These are phyloP conservation scores for Hystrix brachyura DNA, from an alignment of 2,113 vertebrate species.

Conservation along the genomic window DNA sequence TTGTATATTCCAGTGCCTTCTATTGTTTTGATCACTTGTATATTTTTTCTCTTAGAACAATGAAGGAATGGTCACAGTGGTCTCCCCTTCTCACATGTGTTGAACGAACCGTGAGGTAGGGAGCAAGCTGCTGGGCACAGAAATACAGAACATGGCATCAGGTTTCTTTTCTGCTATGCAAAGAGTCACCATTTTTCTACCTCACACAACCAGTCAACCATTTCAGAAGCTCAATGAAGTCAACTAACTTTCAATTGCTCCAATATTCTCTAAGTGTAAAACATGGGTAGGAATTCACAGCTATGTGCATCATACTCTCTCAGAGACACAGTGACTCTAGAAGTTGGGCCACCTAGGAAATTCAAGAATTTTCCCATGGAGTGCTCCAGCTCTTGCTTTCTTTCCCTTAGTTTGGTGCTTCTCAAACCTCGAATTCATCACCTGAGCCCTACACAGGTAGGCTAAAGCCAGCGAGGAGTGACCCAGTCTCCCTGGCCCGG, in stretches of 20 bases:
- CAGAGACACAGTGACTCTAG: not conserved
- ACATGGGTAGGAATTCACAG: not conserved
- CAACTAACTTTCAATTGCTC: not conserved
- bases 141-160: not conserved
- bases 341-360: not conserved
- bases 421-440: not conserved
- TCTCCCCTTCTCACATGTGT: not conserved
- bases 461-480: not conserved
- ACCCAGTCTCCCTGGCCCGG: not conserved
- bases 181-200: not conserved
- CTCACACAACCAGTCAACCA: not conserved
- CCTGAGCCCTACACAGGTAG: not conserved
- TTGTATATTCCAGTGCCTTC: not conserved
- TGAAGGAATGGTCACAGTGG: not conserved
- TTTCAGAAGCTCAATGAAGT: not conserved
- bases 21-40: not conserved
- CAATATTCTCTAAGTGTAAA: not conserved
- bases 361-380: not conserved
- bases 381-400: not conserved
- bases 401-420: not conserved
- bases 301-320: not conserved
- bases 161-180: not conserved
- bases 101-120: not conserved
- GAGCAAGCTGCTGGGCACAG: not conserved
- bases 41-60: not conserved